Evolutionary conservation across 2,113 vertebrate genomes (phyloP).

Genomic region (Paraplagusia blochii): DNA sequence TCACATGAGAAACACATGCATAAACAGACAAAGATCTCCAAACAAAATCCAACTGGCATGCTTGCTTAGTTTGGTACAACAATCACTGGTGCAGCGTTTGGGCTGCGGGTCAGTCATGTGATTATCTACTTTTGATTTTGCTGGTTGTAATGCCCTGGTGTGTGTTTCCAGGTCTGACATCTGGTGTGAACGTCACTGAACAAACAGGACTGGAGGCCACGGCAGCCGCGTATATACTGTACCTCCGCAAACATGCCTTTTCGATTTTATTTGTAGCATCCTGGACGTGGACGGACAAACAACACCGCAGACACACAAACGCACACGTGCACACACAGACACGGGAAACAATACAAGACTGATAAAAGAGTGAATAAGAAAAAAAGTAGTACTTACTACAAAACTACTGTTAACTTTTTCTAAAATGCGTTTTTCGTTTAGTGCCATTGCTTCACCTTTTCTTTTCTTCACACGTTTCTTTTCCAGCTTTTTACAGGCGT

Average conservation of each 20-base stretch:
- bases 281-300: constrained; percentile 29
- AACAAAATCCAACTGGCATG: constrained; percentile 35
- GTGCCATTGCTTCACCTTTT: constrained; percentile 90
- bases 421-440: constrained; percentile 90
- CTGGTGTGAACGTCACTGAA: constrained; percentile 4
- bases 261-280: constrained; percentile 52
- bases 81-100: background rate
- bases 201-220: constrained; percentile 11
- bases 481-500: constrained; percentile 94
- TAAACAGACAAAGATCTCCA: constrained; percentile 26
- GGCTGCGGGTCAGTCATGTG: too few relatives aligned
- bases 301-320: constrained; percentile 6
- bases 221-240: constrained; percentile 13
- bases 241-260: constrained; percentile 42
- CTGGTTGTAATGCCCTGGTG: constrained; percentile 4
- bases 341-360: constrained; percentile 39
- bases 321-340: constrained; percentile 3
- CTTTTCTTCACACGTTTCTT: constrained; percentile 93
- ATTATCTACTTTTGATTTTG: background rate
- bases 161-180: constrained; percentile 10
- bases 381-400: constrained; percentile 85
- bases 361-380: constrained; percentile 68
- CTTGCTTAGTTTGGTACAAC: constrained; percentile 17
- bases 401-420: constrained; percentile 94
- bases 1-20: constrained; percentile 25